Percentiles rank a stretch among this genome's conserved stretches.
Conservation (phyloP, 2,888 invertebrate genomes). For the Coleophora deauratella region DNA sequence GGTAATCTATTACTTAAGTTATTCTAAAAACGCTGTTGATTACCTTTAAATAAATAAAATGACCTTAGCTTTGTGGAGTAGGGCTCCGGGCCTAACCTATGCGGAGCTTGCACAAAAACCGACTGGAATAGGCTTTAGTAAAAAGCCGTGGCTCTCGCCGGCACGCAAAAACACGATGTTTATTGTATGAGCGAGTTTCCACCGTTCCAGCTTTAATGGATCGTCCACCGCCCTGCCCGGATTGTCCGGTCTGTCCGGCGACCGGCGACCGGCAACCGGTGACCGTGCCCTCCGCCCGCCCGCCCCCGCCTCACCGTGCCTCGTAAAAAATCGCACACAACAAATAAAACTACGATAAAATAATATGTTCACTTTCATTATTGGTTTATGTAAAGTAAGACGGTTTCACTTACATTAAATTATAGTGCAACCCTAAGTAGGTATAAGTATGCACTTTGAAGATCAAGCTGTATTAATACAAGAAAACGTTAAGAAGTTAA, state of each 20-base stretch:
- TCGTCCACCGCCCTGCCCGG: constrained; percentile 39
- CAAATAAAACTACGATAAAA: constrained; percentile 17
- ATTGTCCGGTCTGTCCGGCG: no score
- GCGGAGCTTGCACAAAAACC: constrained; percentile 37
- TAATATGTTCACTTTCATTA: not conserved
- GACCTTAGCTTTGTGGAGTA: not conserved
- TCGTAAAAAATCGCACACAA: constrained; percentile 29
- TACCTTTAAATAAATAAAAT: no score
- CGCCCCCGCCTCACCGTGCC: constrained; percentile 13
- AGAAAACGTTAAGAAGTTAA: no score
- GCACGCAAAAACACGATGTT: constrained; percentile 56
- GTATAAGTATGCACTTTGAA: no score
- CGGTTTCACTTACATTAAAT: no score
- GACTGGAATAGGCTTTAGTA: constrained; percentile 27
- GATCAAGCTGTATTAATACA: no score
- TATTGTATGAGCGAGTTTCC: constrained; percentile 73
- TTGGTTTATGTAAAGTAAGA: not conserved
- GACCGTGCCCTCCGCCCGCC: constrained; percentile 21
- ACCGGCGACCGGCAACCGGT: no score
- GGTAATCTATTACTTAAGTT: no score
- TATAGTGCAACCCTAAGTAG: no score
- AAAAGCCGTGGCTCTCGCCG: constrained; percentile 37
- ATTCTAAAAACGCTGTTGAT: no score
- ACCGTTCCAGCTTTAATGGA: constrained; percentile 67
- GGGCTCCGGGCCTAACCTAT: constrained; percentile 11